These are phyloP conservation scores for Apomyelois bistriatella DNA, from an alignment of 2,888 invertebrate genomes.

Conservation along the genomic window DNA sequence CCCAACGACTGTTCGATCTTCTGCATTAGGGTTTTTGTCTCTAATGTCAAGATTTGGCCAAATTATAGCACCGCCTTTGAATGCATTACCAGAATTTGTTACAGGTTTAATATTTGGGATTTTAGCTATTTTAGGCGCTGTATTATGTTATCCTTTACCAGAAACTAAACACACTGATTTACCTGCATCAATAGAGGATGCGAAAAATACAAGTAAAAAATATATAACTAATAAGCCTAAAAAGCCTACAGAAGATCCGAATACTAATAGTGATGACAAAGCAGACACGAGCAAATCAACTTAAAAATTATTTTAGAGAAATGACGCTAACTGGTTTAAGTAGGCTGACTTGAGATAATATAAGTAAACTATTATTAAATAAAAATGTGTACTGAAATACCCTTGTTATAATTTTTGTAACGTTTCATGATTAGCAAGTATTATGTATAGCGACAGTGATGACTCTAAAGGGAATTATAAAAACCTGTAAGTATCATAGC, in stretches of 20 bases:
- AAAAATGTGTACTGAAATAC: no score
- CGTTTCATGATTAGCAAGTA: no score
- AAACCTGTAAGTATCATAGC: no score
- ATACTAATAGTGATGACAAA: not conserved
- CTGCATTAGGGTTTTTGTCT: slow-evolving; percentile 89
- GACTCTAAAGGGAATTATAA: no score
- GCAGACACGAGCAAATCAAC: not conserved
- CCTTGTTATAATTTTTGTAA: no score
- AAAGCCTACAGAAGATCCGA: not conserved
- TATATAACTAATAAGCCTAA: slow-evolving; percentile 13
- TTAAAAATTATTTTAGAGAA: no score
- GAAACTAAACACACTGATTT: slow-evolving; percentile 64
- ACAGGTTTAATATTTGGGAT: slow-evolving; percentile 81
- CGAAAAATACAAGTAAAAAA: slow-evolving; percentile 31
- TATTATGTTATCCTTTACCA: slow-evolving; percentile 83
- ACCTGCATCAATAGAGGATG: slow-evolving; percentile 52
- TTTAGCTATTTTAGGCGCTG: slow-evolving; percentile 81
- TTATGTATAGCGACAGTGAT: no score
- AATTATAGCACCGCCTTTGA: slow-evolving; percentile 87
- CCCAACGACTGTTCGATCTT: slow-evolving; percentile 91
- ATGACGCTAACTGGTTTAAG: no score
- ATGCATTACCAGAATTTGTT: slow-evolving; percentile 64
- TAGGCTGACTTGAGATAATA: no score
- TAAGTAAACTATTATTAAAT: no score
- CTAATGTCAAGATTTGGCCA: slow-evolving; percentile 90